Conservation (phyloP, 2,888 invertebrate genomes). For the Oscheius sp. region DNA sequence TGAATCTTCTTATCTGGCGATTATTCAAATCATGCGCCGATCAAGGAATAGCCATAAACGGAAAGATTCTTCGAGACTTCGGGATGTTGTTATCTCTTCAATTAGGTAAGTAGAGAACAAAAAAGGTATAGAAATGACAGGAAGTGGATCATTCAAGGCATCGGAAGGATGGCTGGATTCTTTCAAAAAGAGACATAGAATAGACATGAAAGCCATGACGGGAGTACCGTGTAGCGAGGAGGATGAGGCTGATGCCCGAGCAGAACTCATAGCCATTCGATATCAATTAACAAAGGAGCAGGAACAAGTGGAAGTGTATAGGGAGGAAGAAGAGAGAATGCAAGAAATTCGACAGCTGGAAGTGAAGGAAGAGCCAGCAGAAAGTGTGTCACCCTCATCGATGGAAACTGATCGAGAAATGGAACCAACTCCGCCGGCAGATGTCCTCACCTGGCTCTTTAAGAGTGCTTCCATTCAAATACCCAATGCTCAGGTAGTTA, state of each 20-base stretch:
- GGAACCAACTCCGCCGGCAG: no score
- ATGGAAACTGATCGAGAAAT: no score
- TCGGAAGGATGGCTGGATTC: conserved; percentile 60
- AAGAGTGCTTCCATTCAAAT: neutral
- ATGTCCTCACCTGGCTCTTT: neutral
- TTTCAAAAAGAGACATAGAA: conserved; percentile 56
- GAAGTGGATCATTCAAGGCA: conserved; percentile 48
- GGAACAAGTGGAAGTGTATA: neutral
- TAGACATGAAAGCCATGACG: conserved; percentile 52
- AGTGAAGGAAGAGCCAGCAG: neutral
- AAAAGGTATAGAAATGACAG: neutral
- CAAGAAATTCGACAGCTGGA: neutral
- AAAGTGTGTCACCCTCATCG: neutral
- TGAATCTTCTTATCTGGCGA: conserved; percentile 54
- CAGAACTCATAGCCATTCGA: neutral
- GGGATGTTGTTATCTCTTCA: conserved; percentile 48
- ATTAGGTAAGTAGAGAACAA: conserved; percentile 38
- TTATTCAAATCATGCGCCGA: conserved; percentile 50
- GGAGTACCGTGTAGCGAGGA: conserved; percentile 51
- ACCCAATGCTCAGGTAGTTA: neutral
- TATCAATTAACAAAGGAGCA: neutral
- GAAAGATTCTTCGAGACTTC: conserved; percentile 50
- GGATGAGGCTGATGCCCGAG: conserved; percentile 28
- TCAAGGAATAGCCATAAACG: conserved; percentile 39
- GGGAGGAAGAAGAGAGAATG: neutral